Conservation (phyloP, 2,888 invertebrate genomes). For the Philaethria dido region DNA sequence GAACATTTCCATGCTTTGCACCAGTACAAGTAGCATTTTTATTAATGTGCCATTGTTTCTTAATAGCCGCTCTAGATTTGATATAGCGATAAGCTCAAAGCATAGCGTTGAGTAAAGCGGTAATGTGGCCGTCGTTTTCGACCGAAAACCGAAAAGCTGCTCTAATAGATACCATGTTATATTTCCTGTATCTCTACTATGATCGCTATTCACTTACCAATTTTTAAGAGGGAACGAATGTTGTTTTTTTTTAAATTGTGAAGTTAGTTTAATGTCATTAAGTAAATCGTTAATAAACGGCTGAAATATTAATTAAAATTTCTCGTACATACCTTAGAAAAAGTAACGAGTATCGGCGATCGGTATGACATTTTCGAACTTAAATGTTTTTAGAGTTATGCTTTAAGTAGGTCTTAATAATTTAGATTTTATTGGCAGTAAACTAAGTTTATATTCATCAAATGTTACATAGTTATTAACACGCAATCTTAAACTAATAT, state of each 20-base stretch:
- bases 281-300: conserved; percentile 55
- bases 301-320: conserved; percentile 57
- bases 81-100: conserved; percentile 76
- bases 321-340: conserved; percentile 47
- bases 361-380: conserved; percentile 50
- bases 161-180: conserved; percentile 64
- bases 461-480: conserved; percentile 19
- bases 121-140: conserved; percentile 65
- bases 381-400: conserved; percentile 41
- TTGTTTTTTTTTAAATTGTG: conserved; percentile 68
- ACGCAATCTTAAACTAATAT: not conserved
- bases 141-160: conserved; percentile 57
- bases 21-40: conserved; percentile 64
- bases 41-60: conserved; percentile 80
- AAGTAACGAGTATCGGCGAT: conserved; percentile 43
- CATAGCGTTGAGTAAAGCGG: conserved; percentile 67
- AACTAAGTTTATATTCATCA: conserved; percentile 22
- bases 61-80: conserved; percentile 74
- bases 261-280: conserved; percentile 45
- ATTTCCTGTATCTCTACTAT: conserved; percentile 66
- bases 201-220: conserved; percentile 64
- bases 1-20: conserved; percentile 71
- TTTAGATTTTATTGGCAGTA: conserved; percentile 28
- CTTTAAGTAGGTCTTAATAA: conserved; percentile 31
- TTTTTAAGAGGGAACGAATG: conserved; percentile 53